phyloP scores from a whole-genome alignment of 2,888 invertebrate genomes.

The Rhagonycha lutea region DNA sequence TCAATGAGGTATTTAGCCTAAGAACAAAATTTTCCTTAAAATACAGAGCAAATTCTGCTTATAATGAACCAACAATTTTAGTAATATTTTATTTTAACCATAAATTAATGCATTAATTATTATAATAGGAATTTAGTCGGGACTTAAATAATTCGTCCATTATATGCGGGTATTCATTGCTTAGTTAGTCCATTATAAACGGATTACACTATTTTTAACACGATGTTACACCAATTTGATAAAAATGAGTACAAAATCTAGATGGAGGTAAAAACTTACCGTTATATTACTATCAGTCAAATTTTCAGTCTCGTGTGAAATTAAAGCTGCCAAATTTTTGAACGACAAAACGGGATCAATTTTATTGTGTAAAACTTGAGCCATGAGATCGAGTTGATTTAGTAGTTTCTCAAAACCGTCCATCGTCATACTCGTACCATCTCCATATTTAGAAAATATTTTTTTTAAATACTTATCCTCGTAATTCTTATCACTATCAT shows the following conservation, averaged over 20 bases:
- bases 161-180: too few species aligned
- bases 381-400: slow-evolving; percentile 45
- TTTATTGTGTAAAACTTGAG: slow-evolving; percentile 14
- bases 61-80: too few species aligned
- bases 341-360: slow-evolving; percentile 12
- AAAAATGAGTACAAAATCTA: background rate
- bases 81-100: too few species aligned
- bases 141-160: too few species aligned
- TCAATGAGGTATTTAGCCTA: too few species aligned
- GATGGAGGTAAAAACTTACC: slow-evolving; percentile 36
- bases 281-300: slow-evolving; percentile 25
- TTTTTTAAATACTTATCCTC: slow-evolving; percentile 67
- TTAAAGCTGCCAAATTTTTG: slow-evolving; percentile 22
- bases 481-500: slow-evolving; percentile 46
- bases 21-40: too few species aligned
- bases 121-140: too few species aligned
- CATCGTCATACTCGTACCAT: slow-evolving; percentile 66
- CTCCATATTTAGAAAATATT: slow-evolving; percentile 70
- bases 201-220: background rate
- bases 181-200: too few species aligned
- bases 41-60: too few species aligned
- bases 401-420: slow-evolving; percentile 74
- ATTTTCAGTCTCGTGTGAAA: slow-evolving; percentile 28
- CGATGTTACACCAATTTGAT: background rate
- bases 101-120: too few species aligned